Base-by-base conservation (phyloP, 1,140 invertebrate genomes). In the Aphaenogaster rudis region DNA sequence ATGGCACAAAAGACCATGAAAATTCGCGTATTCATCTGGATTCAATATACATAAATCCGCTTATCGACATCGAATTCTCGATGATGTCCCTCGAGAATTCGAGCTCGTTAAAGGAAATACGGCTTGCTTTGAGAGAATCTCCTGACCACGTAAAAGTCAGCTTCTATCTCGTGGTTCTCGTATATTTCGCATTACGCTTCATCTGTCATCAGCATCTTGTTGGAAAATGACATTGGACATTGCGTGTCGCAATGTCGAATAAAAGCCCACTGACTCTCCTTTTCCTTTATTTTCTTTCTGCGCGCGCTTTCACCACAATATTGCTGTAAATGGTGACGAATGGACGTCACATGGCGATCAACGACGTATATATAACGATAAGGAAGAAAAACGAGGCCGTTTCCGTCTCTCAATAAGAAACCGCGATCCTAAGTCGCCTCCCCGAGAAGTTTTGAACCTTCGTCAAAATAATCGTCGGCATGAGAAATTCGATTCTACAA, bases 11-110 rank as follows among this genome's bases (percentile, higher is more conserved):
- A 74, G 39, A 0, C n/a, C 36, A n/a, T 3, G 21, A 72, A 28
- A 28, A 59, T 69, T 54, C 48, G 7, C 7, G 8, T 74, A 13
- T 48, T 28, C 28, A 28, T 36, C 39, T 21, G 3, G 39, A 48
- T 59, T 48, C 33, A 59, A 76, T 81, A 61, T 59, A 76, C 59
- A 84, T 74, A 74, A 61, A 84, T 74, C 69, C 69, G 54, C 80
- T 84, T 84, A 84, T 39, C 54, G 42, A 72, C 48, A 48, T 61
- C 17, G 28, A 82, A 74, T 74, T 59, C 21, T 57, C 54, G 42
- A 48, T 15, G 17, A 45, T 21, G 36, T 9, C 8, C 15, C 8
- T 11, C 45, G 63, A 69, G 28, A 59, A 28, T 28, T 28, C 52
- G 5, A 61, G 42, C 54, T 61, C 54, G 54, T 33, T 71, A 48